Evolutionary conservation across 2,888 invertebrate species (phyloP).

Genomic region (Prosopocoilus inquinatus): DNA sequence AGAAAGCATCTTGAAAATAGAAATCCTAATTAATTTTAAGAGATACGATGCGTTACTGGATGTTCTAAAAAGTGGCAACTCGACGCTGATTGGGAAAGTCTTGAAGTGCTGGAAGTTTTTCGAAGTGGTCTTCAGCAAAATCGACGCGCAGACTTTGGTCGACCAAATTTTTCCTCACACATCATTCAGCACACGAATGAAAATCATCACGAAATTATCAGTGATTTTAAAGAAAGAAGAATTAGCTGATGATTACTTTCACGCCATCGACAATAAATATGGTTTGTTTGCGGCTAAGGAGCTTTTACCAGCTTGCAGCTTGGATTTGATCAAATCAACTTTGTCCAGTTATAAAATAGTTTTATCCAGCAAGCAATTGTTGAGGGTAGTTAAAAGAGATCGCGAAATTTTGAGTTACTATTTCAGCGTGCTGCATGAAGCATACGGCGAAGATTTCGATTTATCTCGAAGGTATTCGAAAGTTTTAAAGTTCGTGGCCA

Average conservation of each 20-base stretch:
- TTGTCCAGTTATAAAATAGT: slow-evolving; percentile 14
- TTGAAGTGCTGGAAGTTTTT: slow-evolving; percentile 22
- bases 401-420: slow-evolving; percentile 9
- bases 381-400: slow-evolving; percentile 16
- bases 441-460: background rate
- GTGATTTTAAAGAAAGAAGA: slow-evolving; percentile 14
- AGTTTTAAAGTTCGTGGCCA: slow-evolving; percentile 9
- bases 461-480: background rate
- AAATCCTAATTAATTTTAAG: slow-evolving; percentile 16
- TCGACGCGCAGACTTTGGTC: slow-evolving; percentile 13
- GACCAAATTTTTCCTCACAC: slow-evolving; percentile 13
- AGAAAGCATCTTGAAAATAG: slow-evolving; percentile 15
- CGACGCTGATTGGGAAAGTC: slow-evolving; percentile 11
- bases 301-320: slow-evolving; percentile 17
- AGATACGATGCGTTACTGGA: slow-evolving; percentile 15
- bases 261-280: slow-evolving; percentile 17
- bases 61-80: slow-evolving; percentile 20
- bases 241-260: slow-evolving; percentile 16
- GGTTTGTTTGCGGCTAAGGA: slow-evolving; percentile 19
- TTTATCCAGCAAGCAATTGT: slow-evolving; percentile 12
- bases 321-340: slow-evolving; percentile 10
- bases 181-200: too few species aligned
- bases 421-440: slow-evolving; percentile 8
- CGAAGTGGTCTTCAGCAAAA: slow-evolving; percentile 11
- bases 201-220: too few species aligned